Conservation (phyloP, 2,113 vertebrate genomes). For the Holacanthus passer region DNA sequence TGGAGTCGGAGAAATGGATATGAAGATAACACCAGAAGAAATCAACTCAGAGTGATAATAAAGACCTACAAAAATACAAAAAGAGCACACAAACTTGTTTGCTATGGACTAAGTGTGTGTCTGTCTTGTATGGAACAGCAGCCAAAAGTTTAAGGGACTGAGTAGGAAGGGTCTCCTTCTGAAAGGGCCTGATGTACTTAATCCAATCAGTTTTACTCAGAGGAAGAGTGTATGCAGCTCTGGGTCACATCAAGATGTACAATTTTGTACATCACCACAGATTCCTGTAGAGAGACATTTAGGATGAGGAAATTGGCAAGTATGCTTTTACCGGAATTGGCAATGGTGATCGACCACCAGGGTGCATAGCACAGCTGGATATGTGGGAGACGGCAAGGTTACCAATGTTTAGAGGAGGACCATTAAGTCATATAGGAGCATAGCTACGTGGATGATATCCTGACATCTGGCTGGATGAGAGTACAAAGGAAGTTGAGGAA, state of each 20-base stretch:
- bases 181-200: conserved; percentile 52
- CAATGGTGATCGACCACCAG: conserved; percentile 18
- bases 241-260: conserved; percentile 44
- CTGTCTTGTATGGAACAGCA: conserved; percentile 43
- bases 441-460: not conserved
- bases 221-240: not conserved
- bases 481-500: not conserved
- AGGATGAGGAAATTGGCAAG: conserved; percentile 8
- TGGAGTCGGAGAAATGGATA: conserved; percentile 43
- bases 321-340: conserved; percentile 41
- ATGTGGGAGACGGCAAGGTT: not conserved
- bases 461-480: not conserved
- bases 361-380: conserved; percentile 39
- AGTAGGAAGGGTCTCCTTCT: conserved; percentile 40
- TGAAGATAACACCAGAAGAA: too few relatives aligned
- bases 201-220: conserved; percentile 47
- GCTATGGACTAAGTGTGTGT: too few relatives aligned
- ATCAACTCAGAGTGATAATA: too few relatives aligned
- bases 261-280: conserved; percentile 49
- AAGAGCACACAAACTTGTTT: too few relatives aligned
- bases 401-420: not conserved
- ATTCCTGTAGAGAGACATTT: conserved; percentile 36
- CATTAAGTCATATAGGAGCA: not conserved
- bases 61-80: too few relatives aligned
- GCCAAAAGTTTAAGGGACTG: conserved; percentile 15